Conservation (phyloP, 2,888 invertebrate species). For the Fragum whitleyi region DNA sequence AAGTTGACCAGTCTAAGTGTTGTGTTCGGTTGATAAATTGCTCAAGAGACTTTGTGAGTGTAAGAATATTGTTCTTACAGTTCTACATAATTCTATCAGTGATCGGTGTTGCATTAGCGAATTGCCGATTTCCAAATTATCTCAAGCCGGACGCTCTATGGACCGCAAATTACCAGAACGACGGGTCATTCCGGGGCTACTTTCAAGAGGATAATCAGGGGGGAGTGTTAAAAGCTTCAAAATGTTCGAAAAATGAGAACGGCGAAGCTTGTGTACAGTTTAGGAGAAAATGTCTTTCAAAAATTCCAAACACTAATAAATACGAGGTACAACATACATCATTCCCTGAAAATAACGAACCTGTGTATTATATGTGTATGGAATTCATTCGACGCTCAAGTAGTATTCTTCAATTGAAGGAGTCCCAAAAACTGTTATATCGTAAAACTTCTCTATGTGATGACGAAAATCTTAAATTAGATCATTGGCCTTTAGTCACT, state of each 20-base stretch:
- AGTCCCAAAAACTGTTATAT: conserved; percentile 56
- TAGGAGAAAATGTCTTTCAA: conserved; percentile 64
- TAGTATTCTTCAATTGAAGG: conserved; percentile 77
- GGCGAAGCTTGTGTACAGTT: conserved; percentile 44
- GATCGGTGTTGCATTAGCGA: neutral
- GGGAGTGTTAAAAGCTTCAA: conserved; percentile 39
- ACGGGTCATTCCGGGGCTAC: conserved; percentile 49
- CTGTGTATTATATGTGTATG: conserved; percentile 73
- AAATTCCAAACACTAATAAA: conserved; percentile 65
- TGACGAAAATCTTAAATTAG: conserved; percentile 72
- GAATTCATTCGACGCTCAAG: conserved; percentile 76
- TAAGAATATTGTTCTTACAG: conserved; percentile 24
- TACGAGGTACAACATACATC: conserved; percentile 69
- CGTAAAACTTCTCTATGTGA: conserved; percentile 68
- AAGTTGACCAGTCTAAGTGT: neutral
- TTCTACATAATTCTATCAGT: conserved; percentile 18
- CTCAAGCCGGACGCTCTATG: conserved; percentile 33
- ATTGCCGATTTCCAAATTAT: conserved; percentile 22
- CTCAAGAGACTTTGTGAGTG: conserved; percentile 26
- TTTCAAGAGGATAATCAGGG: conserved; percentile 44
- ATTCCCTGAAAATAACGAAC: conserved; percentile 39
- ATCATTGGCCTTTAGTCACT: conserved; percentile 77
- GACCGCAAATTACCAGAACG: conserved; percentile 47
- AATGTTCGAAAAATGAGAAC: conserved; percentile 38
- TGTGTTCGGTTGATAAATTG: conserved; percentile 24